A percentile compares a stretch with the other conserved stretches of the same genome.
phyloP scores from a whole-genome alignment of 1,140 invertebrate genomes.

The Drosophila elegans region DNA sequence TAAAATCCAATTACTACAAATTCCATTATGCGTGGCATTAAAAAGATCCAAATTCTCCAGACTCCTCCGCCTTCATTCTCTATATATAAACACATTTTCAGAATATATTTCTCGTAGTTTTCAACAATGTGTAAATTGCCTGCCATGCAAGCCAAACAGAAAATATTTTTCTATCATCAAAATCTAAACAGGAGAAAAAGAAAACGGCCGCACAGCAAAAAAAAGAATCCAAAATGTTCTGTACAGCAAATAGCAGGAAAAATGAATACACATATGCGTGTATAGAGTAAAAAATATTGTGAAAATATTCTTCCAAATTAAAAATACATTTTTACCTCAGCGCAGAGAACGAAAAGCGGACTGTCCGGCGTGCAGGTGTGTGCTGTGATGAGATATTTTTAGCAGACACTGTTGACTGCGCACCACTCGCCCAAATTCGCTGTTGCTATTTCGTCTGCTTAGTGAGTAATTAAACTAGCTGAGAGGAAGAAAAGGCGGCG shows the following conservation, averaged over 20 bases:
- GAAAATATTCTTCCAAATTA: constrained; percentile 79
- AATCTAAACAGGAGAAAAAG: constrained; percentile 39
- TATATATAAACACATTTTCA: neutral
- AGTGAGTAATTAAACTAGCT: constrained; percentile 78
- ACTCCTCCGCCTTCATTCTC: neutral
- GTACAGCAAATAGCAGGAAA: constrained; percentile 22
- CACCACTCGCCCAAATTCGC: constrained; percentile 67
- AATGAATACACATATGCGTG: constrained; percentile 21
- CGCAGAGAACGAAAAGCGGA: constrained; percentile 25
- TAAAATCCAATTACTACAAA: constrained; percentile 34
- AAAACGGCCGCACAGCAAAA: constrained; percentile 16
- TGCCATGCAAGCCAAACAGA: constrained; percentile 53
- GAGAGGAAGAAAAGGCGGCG: constrained; percentile 11
- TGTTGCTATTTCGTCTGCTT: constrained; percentile 56
- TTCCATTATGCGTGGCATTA: constrained; percentile 28
- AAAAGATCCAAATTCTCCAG: constrained; percentile 29
- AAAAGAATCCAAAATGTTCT: constrained; percentile 36
- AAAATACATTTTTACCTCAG: constrained; percentile 81
- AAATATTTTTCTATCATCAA: constrained; percentile 56
- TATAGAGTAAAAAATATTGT: constrained; percentile 38
- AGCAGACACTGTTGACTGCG: constrained; percentile 54
- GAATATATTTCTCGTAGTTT: constrained; percentile 52
- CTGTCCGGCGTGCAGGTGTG: constrained; percentile 68
- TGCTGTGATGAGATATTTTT: constrained; percentile 75
- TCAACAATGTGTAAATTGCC: constrained; percentile 76